Base-by-base conservation (phyloP, 2,797 vertebrate genomes). In the Anolis apletophallus region DNA sequence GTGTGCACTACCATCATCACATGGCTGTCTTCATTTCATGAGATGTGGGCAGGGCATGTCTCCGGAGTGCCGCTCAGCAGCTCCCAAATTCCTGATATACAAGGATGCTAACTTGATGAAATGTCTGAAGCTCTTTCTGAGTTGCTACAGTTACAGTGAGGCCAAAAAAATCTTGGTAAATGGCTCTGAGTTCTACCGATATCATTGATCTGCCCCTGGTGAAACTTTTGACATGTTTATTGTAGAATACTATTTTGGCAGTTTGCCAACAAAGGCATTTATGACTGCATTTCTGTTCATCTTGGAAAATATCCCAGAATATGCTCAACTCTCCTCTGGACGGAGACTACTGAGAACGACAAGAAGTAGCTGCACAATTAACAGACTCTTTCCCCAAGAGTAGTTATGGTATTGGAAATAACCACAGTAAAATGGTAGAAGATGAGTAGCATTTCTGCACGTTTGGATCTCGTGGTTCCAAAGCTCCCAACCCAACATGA, bases 31-130 rank as follows among this genome's bases (percentile, higher is more conserved):
- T 74, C 71, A 74, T 61, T 64, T 80, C 81, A 84, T 81, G 90
- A 91, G 91, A 88, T 11, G 2, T 85, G 59, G 64, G 3, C 52
- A 36, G 40, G 89, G 40, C 40, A 90, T 92, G 86, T 90, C 87
- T 90, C 89, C 61, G 78, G n/a, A 84, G 85, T 92, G 90, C 80
- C 72, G 46, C 54, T 74, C 86, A 79, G 74, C 87, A 71, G 71
- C 72, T 92, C 85, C 90, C 78, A 59, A 83, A 86, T 82, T 8
- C 17, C 81, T 67, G 68, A 77, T 89, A 90, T 84, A 86, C 81
- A 80, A 54, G 80, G 68, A 50, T 59, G 59, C 10, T 29, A 77
- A 85, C 50, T 86, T 83, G 57, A 81, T 2, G 2, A 50, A 71
- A 69, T 13, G 46, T 32, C 72, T 82, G 61, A 68, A 69, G 34